Evolutionary conservation across 1,140 invertebrate species (phyloP).

Genomic region (Cherax destructor): DNA sequence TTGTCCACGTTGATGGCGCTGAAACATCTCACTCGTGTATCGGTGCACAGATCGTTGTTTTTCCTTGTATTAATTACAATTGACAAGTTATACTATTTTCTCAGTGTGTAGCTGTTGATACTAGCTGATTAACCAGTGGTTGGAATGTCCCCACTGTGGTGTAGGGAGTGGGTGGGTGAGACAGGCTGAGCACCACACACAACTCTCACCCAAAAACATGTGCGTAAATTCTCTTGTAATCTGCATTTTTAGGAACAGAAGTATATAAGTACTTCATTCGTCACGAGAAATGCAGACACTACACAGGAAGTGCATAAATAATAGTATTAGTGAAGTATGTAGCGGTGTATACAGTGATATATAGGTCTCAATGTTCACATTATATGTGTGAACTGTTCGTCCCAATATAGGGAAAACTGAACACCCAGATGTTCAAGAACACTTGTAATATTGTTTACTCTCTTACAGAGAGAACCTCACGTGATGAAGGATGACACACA

Average conservation of each 20-base stretch:
- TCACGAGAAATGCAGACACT: not conserved
- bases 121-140: no score
- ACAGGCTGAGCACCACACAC: no score
- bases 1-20: no score
- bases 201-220: not conserved
- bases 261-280: not conserved
- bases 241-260: not conserved
- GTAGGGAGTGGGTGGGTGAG: no score
- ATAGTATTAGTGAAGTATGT: not conserved
- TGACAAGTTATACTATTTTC: no score
- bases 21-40: no score
- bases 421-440: not conserved
- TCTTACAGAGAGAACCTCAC: not conserved
- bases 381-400: not conserved
- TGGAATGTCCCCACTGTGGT: no score
- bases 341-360: not conserved
- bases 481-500: not conserved
- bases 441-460: not conserved
- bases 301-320: not conserved
- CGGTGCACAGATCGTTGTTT: no score
- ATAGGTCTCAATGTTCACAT: no score
- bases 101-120: no score
- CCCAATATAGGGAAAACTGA: not conserved
- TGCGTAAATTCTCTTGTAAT: not conserved
- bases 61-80: no score